Base-by-base conservation (phyloP, 2,797 vertebrate species). In the Phrynocephalus vlangalii region DNA sequence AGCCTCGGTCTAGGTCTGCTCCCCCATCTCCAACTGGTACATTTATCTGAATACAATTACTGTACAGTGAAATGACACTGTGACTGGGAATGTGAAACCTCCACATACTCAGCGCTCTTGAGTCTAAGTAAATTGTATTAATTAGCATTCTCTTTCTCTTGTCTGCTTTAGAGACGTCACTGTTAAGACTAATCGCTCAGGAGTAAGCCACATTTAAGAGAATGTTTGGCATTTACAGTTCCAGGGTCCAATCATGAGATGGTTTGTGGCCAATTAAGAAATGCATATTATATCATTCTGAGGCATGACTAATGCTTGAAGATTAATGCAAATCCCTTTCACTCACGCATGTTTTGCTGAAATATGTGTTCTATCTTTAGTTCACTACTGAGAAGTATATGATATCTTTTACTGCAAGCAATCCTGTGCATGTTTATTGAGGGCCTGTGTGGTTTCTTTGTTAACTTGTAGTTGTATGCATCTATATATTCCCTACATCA, bases 61-160 rank as follows among this genome's bases (percentile, higher is more conserved):
- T 84, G 80, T 68, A 33, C 38, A 44, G 38, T 44, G 38, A 44
- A 91, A 87, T 38, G 60, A 90, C 87, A 91, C 76, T 82, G 52
- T 56, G 52, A 56, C 7, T 88, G 81, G 5, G 26, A 89, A 90
- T 11, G 87, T 86, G 89, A 88, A 0, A 20, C 66, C 20, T 82
- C 60, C 0, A 0, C 75, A 11, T 52, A 81, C 24, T 87, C 63
- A 70, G 82, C 22, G 1, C 15, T 84, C 77, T 24, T 75, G 77
- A 84, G 83, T 91, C 79, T 88, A 84, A 86, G 60, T 85, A 90
- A 92, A 71, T 48, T 67, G 24, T 60, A 89, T 90, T 90, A 86
- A 60, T 88, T 87, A 89, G 75, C 67, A 67, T 81, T 10, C 82
- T 44, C 78, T 86, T 89, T 30, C 85, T 92, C 68, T 28, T 73